phyloP scores from a whole-genome alignment of 53 echinoderm and acorn worm species.

The Hippasteria phrygiana region DNA sequence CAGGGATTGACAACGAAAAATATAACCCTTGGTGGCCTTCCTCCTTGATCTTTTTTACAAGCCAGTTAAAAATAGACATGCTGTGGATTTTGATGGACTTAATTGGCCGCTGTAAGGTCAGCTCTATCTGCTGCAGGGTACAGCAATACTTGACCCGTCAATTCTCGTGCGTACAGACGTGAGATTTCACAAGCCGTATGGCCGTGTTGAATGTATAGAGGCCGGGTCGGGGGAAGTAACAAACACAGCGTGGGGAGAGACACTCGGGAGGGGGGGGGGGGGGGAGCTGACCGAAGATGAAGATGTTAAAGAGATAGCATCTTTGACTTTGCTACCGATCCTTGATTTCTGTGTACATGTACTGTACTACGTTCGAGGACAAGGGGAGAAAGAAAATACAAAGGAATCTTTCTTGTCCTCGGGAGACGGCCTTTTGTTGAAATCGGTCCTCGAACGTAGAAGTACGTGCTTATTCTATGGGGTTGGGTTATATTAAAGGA shows the following conservation, averaged over 20 bases:
- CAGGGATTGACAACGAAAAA: neutral
- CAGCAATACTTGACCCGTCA: constrained; percentile 26
- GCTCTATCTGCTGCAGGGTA: neutral
- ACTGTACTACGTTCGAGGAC: too few species aligned
- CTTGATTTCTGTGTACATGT: too few species aligned
- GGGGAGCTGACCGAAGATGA: too few species aligned
- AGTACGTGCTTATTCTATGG: too few species aligned
- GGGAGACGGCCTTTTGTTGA: too few species aligned
- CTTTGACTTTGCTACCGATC: too few species aligned
- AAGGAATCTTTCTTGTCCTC: too few species aligned
- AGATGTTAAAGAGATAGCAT: too few species aligned
- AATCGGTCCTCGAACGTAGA: too few species aligned
- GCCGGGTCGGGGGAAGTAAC: neutral
- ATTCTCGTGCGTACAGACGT: constrained; percentile 23
- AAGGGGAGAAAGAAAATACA: too few species aligned
- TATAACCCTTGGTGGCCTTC: neutral
- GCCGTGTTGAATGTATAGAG: neutral
- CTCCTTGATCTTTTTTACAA: neutral
- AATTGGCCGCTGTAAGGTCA: constrained; percentile 3
- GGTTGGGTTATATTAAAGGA: too few species aligned
- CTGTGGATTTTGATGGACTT: neutral
- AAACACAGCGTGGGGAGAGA: neutral
- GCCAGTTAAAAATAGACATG: constrained; percentile 24
- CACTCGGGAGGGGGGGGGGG: neutral
- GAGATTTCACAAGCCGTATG: constrained; percentile 2